Evolutionary conservation across 2,113 vertebrate species (phyloP).

Genomic region (Paratilapia polleni): DNA sequence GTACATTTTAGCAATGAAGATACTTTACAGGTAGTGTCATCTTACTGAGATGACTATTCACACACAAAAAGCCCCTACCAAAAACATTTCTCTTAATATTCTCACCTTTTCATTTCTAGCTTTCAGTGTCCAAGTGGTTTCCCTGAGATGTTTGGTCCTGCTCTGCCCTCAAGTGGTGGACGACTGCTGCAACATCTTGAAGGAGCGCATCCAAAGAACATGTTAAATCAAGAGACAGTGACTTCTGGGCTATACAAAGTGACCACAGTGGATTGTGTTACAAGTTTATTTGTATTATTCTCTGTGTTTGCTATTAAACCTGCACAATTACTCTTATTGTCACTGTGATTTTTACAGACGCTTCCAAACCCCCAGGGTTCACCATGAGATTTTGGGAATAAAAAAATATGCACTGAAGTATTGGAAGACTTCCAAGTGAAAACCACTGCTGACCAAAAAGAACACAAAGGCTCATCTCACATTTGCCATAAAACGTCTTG

Average conservation of each 20-base stretch:
- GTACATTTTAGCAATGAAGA: not conserved
- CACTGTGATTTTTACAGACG: too few relatives aligned
- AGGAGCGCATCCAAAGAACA: conserved; percentile 57
- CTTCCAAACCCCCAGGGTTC: too few relatives aligned
- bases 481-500: too few relatives aligned
- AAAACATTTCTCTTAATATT: not conserved
- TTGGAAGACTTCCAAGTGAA: too few relatives aligned
- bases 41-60: not conserved
- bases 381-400: too few relatives aligned
- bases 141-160: not conserved
- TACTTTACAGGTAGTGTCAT: not conserved
- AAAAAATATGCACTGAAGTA: too few relatives aligned
- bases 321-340: too few relatives aligned
- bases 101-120: not conserved
- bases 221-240: not conserved
- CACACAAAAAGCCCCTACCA: not conserved
- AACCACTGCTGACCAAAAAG: too few relatives aligned
- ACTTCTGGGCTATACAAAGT: too few relatives aligned
- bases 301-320: too few relatives aligned
- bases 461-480: too few relatives aligned
- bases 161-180: conserved; percentile 78
- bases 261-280: too few relatives aligned
- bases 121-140: accelerated
- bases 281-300: not conserved
- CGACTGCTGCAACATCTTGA: conserved; percentile 83